A percentile compares a stretch with the other conserved stretches of the same genome.
Conservation (phyloP, 1,140 invertebrate species). For the Eufriesea mexicana region DNA sequence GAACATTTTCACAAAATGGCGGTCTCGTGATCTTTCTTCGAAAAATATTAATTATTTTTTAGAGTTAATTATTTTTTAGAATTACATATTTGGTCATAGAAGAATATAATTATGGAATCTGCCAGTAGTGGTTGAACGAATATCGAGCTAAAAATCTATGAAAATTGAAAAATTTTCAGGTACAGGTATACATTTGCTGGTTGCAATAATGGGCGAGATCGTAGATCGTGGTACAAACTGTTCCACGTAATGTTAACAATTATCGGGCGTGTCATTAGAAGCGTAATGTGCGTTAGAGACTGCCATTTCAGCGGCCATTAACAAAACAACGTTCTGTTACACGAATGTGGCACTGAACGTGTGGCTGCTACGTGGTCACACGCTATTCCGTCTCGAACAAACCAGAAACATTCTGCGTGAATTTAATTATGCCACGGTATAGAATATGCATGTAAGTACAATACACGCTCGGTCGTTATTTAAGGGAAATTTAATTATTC, state of each 20-base stretch:
- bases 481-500: neutral
- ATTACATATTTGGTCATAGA: too few species aligned
- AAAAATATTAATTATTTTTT: too few species aligned
- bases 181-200: neutral
- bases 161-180: neutral
- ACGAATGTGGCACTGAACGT: neutral
- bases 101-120: too few species aligned
- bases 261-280: neutral
- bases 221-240: neutral
- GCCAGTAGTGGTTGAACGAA: too few species aligned
- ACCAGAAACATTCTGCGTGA: neutral
- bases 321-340: neutral
- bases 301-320: neutral
- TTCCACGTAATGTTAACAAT: neutral
- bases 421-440: neutral
- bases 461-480: neutral
- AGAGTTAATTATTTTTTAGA: too few species aligned
- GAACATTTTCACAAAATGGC: too few species aligned
- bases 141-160: too few species aligned
- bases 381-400: too few species aligned
- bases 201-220: neutral
- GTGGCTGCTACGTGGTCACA: neutral
- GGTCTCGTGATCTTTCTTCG: too few species aligned
- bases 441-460: neutral
- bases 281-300: neutral